Conservation (phyloP, 92 coral and sea anemone species). For the Epizoanthus ramosus region DNA sequence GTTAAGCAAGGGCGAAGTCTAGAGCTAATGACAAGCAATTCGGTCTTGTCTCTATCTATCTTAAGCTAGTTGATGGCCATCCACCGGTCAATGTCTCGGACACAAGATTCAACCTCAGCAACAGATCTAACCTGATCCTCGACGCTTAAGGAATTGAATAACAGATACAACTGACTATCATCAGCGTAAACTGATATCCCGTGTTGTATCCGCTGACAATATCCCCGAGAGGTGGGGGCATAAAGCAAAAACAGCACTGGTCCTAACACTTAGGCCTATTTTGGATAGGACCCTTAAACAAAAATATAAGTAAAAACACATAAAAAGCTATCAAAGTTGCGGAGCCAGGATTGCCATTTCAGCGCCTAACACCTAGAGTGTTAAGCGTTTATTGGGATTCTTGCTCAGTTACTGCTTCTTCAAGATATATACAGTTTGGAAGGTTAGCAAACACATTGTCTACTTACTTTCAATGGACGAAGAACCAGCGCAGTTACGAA, state of each 20-base stretch:
- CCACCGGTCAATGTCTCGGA: constrained; percentile 44
- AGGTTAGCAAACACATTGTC: no score
- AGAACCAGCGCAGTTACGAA: no score
- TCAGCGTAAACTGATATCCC: constrained; percentile 39
- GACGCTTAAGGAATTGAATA: constrained; percentile 30
- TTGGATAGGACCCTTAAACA: no score
- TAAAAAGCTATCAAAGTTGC: no score
- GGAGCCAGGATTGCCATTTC: no score
- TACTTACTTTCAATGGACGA: no score
- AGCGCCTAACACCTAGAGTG: no score
- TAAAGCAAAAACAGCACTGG: no score
- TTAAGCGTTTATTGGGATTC: neutral
- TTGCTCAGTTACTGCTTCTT: neutral
- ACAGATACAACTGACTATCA: constrained; percentile 47
- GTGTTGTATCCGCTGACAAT: no score
- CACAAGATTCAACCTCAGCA: constrained; percentile 39
- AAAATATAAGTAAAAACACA: no score
- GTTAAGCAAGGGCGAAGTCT: constrained; percentile 1
- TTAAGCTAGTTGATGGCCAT: constrained; percentile 30
- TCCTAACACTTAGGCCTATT: no score
- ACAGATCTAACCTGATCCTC: constrained; percentile 40
- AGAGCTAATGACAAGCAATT: constrained; percentile 25
- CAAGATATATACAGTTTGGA: neutral
- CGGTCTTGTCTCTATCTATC: constrained; percentile 15
- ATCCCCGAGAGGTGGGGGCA: no score